These are phyloP conservation scores for Cantharis flavilabris DNA, from an alignment of 2,888 invertebrate species.

Conservation along the genomic window DNA sequence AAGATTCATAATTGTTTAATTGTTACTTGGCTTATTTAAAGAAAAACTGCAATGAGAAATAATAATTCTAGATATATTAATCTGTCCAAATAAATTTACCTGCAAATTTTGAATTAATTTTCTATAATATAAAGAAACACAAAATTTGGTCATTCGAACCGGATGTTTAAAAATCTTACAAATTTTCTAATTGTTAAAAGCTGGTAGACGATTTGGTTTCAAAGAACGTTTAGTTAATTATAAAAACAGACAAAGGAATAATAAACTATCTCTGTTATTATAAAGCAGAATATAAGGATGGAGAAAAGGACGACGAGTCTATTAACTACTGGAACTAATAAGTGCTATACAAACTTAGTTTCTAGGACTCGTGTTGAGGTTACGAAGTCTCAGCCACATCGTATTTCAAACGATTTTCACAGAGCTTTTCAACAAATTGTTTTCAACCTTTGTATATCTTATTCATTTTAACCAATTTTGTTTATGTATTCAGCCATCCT, in stretches of 20 bases:
- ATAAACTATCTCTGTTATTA: background rate
- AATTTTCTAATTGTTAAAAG: constrained; percentile 33
- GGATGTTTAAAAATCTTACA: constrained; percentile 28
- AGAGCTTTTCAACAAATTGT: constrained; percentile 38
- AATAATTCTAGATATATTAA: background rate
- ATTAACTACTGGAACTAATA: constrained; percentile 36
- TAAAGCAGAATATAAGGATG: background rate
- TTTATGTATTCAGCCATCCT: background rate
- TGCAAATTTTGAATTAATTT: background rate
- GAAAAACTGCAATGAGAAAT: background rate
- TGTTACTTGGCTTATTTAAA: background rate
- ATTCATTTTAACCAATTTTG: constrained; percentile 6
- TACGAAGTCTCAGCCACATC: constrained; percentile 38
- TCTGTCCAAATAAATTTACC: background rate
- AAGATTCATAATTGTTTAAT: background rate
- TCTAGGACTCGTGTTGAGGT: constrained; percentile 40
- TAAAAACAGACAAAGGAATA: background rate
- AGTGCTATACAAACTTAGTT: constrained; percentile 40
- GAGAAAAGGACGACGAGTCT: constrained; percentile 13
- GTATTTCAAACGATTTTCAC: constrained; percentile 41
- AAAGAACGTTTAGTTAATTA: background rate
- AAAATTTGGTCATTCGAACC: constrained; percentile 3
- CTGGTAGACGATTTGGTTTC: constrained; percentile 24
- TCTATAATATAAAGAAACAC: too few relatives aligned
- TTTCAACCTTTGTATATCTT: constrained; percentile 13